phyloP scores from a whole-genome alignment of 1,140 invertebrate genomes.

The Halictus rubicundus region DNA sequence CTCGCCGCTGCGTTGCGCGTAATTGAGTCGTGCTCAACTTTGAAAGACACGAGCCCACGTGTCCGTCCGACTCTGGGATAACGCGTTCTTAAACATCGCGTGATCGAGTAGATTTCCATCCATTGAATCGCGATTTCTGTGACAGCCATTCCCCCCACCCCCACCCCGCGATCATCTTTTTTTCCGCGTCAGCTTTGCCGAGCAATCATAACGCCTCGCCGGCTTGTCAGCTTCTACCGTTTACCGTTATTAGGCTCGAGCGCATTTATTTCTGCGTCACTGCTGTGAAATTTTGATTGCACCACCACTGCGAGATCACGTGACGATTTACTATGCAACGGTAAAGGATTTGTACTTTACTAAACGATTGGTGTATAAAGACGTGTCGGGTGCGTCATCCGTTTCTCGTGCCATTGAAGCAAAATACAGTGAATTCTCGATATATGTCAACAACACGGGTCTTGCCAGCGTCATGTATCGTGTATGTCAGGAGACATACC shows the following conservation, averaged over 20 bases:
- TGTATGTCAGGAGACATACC: too few relatives aligned
- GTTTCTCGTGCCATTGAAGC: too few relatives aligned
- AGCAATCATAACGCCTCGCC: neutral
- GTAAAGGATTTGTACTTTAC: too few relatives aligned
- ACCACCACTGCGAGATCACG: too few relatives aligned
- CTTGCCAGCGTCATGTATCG: too few relatives aligned
- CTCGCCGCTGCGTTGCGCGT: neutral
- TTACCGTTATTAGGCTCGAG: neutral
- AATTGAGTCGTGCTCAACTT: slow-evolving; percentile 43
- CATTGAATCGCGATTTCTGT: neutral
- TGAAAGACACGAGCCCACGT: slow-evolving; percentile 42
- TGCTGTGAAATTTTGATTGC: too few relatives aligned
- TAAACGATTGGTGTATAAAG: too few relatives aligned
- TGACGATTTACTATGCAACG: too few relatives aligned
- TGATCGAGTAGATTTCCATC: slow-evolving; percentile 40
- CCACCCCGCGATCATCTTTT: neutral
- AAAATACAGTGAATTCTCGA: too few relatives aligned
- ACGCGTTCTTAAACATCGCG: slow-evolving; percentile 52
- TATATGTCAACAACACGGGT: too few relatives aligned
- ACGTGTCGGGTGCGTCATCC: too few relatives aligned
- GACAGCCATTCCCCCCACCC: neutral
- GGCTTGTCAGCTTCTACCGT: neutral
- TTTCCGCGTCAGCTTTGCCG: neutral
- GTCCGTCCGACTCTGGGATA: slow-evolving; percentile 27
- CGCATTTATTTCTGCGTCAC: neutral